A percentile compares a stretch with the other conserved stretches of the same genome.
phyloP scores from a whole-genome alignment of 2,888 invertebrate species.

The Periphyllus acericola region DNA sequence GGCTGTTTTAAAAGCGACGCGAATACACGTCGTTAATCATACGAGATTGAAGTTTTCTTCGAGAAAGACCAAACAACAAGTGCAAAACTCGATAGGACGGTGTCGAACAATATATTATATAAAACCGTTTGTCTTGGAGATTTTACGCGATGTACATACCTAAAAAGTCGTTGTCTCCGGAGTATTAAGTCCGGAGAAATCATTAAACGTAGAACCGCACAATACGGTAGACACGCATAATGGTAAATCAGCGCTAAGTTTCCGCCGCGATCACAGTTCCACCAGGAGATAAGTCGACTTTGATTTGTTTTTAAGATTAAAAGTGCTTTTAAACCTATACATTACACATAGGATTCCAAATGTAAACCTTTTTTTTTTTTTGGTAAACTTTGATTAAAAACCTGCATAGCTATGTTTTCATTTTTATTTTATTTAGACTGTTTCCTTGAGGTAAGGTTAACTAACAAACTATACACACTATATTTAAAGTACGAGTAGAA shows the following conservation, averaged over 20 bases:
- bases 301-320: conserved; percentile 48
- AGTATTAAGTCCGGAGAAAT: conserved; percentile 26
- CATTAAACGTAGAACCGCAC: not conserved
- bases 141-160: not conserved
- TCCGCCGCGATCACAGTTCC: not conserved
- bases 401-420: no score
- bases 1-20: not conserved
- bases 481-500: no score
- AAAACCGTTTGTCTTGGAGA: not conserved
- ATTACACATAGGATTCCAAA: not conserved
- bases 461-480: no score
- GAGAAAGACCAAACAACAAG: no score
- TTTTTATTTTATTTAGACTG: no score
- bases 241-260: conserved; percentile 27
- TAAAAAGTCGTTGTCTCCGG: conserved; percentile 27
- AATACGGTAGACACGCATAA: not conserved
- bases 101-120: not conserved
- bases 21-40: conserved; percentile 1
- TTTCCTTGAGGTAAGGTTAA: no score
- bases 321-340: conserved; percentile 5
- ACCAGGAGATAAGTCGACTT: conserved; percentile 27
- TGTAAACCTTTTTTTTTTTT: no score
- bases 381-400: no score
- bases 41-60: not conserved
- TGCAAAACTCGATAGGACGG: conserved; percentile 20